These are phyloP conservation scores for Lucilia sericata DNA, from an alignment of 1,140 invertebrate genomes.

Conservation along the genomic window DNA sequence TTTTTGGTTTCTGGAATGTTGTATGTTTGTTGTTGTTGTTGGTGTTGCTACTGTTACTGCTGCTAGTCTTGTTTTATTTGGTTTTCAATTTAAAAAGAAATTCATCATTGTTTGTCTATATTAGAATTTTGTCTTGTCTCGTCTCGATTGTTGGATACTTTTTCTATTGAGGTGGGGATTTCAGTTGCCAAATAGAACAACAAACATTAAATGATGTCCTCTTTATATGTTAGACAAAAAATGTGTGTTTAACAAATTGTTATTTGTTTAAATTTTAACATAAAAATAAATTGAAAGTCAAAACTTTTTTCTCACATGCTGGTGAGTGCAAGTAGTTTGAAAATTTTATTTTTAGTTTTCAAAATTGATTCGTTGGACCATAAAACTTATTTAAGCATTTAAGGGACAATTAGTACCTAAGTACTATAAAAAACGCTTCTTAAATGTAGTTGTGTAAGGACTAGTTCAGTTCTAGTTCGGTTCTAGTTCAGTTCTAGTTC, in stretches of 20 bases:
- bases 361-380: no score
- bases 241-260: slow-evolving; percentile 11
- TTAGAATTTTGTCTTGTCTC: slow-evolving; percentile 16
- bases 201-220: not conserved
- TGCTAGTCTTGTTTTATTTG: not conserved
- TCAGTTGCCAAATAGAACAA: not conserved
- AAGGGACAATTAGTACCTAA: no score
- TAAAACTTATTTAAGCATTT: no score
- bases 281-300: not conserved
- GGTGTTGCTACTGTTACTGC: no score
- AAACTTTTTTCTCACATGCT: not conserved
- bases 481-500: no score
- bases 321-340: no score
- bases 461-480: no score
- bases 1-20: not conserved
- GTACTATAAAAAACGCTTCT: no score
- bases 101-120: slow-evolving; percentile 25
- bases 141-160: not conserved
- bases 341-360: no score
- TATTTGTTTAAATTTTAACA: slow-evolving; percentile 14
- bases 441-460: no score
- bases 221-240: not conserved
- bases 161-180: not conserved
- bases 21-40: not conserved
- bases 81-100: slow-evolving; percentile 29